Evolutionary conservation across 2,797 vertebrate genomes (phyloP).

Genomic region (Acanthiza pusilla): DNA sequence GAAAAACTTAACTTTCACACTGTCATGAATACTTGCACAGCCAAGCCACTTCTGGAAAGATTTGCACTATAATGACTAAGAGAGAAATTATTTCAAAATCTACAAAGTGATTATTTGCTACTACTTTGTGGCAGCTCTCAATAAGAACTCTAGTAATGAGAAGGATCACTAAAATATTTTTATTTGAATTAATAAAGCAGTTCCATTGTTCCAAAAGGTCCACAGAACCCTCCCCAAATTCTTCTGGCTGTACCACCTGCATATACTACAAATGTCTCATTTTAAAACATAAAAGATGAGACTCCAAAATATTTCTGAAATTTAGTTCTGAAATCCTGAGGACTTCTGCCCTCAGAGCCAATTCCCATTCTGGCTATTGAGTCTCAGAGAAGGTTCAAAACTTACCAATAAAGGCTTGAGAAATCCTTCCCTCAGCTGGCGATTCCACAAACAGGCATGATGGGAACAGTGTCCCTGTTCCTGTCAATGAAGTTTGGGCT

Average conservation of each 20-base stretch:
- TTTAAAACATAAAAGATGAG: neutral
- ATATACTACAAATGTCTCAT: neutral
- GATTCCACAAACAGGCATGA: neutral
- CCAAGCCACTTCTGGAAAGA: neutral
- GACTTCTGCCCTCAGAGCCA: neutral
- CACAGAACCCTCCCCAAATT: neutral
- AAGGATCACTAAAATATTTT: neutral
- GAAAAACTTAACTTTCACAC: neutral
- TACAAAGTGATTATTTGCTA: neutral
- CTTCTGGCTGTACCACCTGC: neutral
- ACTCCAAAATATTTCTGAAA: neutral
- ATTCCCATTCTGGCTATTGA: neutral
- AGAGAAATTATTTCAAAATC: neutral
- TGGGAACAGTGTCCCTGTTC: neutral
- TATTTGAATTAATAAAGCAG: neutral
- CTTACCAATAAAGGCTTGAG: neutral
- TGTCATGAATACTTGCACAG: neutral
- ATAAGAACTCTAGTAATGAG: neutral
- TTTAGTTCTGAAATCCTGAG: neutral
- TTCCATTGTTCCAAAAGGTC: neutral
- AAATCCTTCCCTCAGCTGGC: neutral
- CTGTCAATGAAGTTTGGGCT: neutral
- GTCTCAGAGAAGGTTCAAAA: neutral
- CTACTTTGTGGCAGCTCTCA: neutral
- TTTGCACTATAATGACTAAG: neutral